Evolutionary conservation across 2,797 vertebrate genomes (phyloP), one percentile per base, ranked within the genome.

Genomic region (Enteromius argenteus): DNA sequence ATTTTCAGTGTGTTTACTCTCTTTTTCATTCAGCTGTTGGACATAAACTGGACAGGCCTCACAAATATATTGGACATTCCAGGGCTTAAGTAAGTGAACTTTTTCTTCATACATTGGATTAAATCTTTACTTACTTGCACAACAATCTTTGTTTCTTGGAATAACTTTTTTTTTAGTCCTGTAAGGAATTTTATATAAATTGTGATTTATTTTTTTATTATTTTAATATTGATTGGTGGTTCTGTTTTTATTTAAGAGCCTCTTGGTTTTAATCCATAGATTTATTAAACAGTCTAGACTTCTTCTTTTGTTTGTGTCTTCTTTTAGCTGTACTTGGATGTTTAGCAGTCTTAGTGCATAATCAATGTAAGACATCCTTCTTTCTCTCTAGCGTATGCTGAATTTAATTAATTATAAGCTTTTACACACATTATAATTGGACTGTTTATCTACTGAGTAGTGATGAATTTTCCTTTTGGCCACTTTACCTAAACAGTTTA

Each of bases 21-120:
- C 19, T 19, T 56, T 77, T 87, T 88, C 87, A 71, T 79, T 58
- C 78, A 99, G 98, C 95, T 99, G 62, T 89, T 99, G 89, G 98
- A 99, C 91, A 97, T 99, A 89, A 98, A 97, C 92, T 99, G 98
- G 98, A 98, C 97, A 1, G 98, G 98, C 86, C 94, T 99, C 90
- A 98, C 97, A 60, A 99, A 99, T 90, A 96, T 99, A 89, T 94
- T 99, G 89, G 98, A 99, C 92, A 96, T 99, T 94, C 98, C 98
- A 14, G 98, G 98, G 81, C 91, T 99, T 79, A 98, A 96, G 98
- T 99, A 94, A 98, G 97, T 94, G 5, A 9, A 14, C 3, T 60
- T 53, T 77, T 84, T 32, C 0, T 51, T 23, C 32, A 13, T 53
- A 23, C 21, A 37, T 35, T 62, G n/a, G 32, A 37, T 49, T 74